A percentile compares a stretch with the other conserved stretches of the same genome.
Conservation (phyloP, 2,888 invertebrate genomes). For the Bellardia bayeri region DNA sequence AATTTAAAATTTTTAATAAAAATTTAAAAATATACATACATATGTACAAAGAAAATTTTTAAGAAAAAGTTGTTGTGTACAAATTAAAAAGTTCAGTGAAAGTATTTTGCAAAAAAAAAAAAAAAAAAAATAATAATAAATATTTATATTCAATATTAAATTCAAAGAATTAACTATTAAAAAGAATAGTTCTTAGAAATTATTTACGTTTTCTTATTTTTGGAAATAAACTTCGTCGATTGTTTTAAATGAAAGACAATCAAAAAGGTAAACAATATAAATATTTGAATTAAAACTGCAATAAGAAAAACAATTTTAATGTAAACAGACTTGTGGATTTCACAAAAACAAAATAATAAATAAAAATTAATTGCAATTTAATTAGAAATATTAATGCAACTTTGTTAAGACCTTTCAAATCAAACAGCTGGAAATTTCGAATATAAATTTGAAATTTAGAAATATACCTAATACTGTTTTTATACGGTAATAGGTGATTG, state of each 20-base stretch:
- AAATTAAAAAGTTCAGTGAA: not conserved
- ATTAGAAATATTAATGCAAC: too few relatives aligned
- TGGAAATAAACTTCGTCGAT: slow-evolving; percentile 23
- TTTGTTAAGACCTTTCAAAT: too few relatives aligned
- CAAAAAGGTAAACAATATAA: slow-evolving; percentile 64
- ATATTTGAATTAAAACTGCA: not conserved
- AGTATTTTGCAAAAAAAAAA: not conserved
- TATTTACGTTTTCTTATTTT: slow-evolving; percentile 19
- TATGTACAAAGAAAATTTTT: not conserved
- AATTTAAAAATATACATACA: not conserved
- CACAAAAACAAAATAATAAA: too few relatives aligned
- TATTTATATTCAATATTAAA: too few relatives aligned
- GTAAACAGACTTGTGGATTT: too few relatives aligned
- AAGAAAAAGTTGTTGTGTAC: not conserved
- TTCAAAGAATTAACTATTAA: not conserved
- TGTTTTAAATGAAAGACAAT: slow-evolving; percentile 71
- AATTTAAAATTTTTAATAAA: not conserved
- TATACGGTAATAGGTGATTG: too few relatives aligned
- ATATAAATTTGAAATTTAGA: too few relatives aligned
- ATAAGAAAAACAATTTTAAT: not conserved
- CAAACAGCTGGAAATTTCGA: too few relatives aligned
- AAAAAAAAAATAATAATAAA: too few relatives aligned
- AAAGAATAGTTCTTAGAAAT: not conserved
- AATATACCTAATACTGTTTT: too few relatives aligned
- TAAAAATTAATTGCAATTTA: too few relatives aligned